Evolutionary conservation across 2,113 vertebrate genomes (phyloP).

Genomic region (Dolichallabes microphthalmus): DNA sequence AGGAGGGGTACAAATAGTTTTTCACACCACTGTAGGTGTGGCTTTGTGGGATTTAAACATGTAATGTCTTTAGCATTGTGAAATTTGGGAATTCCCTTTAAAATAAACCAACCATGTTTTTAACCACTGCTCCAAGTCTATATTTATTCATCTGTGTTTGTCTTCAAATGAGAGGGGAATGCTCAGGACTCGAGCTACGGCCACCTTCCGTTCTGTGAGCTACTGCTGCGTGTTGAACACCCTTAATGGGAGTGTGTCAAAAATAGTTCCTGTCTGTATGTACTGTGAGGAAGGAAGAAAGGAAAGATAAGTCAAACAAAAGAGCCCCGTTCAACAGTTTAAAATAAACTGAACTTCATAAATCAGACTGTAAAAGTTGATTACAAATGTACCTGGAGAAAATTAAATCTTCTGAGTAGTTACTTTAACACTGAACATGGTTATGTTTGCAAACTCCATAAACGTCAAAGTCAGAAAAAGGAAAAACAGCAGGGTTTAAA

Average conservation of each 20-base stretch:
- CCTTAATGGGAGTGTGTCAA: not conserved
- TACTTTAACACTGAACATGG: too few species aligned
- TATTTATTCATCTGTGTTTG: not conserved
- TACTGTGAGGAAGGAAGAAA: not conserved
- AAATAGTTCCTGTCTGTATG: not conserved
- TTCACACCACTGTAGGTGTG: too few species aligned
- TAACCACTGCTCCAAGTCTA: not conserved
- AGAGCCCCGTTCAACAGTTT: not conserved
- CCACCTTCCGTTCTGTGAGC: not conserved
- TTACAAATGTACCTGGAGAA: too few species aligned
- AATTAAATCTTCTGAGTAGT: too few species aligned
- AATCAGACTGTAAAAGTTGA: too few species aligned
- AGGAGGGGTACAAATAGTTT: too few species aligned
- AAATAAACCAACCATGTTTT: not conserved
- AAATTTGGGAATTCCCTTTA: not conserved
- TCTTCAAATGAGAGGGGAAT: not conserved
- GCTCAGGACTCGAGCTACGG: not conserved
- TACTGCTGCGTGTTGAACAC: not conserved
- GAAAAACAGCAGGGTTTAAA: too few species aligned
- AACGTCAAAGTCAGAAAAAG: too few species aligned
- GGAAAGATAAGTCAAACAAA: not conserved
- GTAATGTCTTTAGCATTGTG: not conserved
- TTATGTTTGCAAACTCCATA: too few species aligned
- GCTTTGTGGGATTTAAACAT: not conserved
- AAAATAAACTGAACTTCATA: not conserved